Conservation (phyloP, 2,113 vertebrate species). For the Cyanocitta stelleri region DNA sequence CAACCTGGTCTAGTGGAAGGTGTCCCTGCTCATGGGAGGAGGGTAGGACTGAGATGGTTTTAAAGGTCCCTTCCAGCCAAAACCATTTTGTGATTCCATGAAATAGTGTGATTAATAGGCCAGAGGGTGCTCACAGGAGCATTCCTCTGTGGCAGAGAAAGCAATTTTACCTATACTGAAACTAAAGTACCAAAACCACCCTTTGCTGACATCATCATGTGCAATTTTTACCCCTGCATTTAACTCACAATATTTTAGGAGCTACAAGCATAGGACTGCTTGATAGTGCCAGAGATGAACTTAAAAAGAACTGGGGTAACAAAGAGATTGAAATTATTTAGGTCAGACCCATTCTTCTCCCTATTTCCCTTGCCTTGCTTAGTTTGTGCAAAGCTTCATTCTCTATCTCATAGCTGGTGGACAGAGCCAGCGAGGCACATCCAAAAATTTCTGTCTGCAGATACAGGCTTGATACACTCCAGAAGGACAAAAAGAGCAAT, state of each 20-base stretch:
- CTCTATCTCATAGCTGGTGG: background rate
- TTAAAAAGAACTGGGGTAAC: background rate
- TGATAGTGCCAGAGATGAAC: background rate
- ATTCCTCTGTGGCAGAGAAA: background rate
- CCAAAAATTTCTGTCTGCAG: background rate
- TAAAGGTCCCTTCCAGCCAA: background rate
- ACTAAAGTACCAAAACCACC: background rate
- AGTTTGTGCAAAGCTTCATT: background rate
- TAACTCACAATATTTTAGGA: background rate
- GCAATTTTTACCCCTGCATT: background rate
- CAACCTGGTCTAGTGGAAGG: too few relatives aligned
- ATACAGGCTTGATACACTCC: slow-evolving; percentile 25
- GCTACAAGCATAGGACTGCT: background rate
- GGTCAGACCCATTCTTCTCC: background rate
- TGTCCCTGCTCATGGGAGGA: background rate
- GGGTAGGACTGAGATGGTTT: background rate
- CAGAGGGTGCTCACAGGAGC: background rate
- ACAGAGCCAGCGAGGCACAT: background rate
- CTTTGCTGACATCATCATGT: background rate
- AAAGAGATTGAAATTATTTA: background rate
- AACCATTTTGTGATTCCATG: background rate
- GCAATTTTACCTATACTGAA: background rate
- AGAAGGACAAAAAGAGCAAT: slow-evolving; percentile 64
- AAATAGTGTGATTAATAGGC: background rate
- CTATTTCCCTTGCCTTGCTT: background rate